Evolutionary conservation across 2,113 vertebrate genomes (phyloP), one percentile per base, ranked within the genome.

Genomic region (Morone saxatilis): DNA sequence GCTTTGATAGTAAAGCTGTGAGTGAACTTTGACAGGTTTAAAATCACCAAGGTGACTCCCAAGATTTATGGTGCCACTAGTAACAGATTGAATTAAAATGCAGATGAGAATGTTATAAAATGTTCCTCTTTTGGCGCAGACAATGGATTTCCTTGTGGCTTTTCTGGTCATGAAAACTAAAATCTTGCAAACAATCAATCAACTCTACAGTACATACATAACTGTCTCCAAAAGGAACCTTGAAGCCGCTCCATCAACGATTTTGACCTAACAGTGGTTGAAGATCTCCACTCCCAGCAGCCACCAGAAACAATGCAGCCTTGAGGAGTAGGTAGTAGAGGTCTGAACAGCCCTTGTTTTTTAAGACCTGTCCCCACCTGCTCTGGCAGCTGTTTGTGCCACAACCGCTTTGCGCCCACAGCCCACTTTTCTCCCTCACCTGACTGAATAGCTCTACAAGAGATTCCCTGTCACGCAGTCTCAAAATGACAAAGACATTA

Each of bases 401-500:
- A 43, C 51, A 61, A 8, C 20, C 13, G 13, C 31, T 63, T 70
- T 3, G 56, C 25, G 31, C 19, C n/a, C 63, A 25, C 47, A 63
- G 50, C 47, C 57, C 53, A 57, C 40, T 71, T 53, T 78, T 41
- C 16, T 31, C 50, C 41, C 20, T 14, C 76, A 83, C 80, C 81
- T 85, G 81, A 81, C 65, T 57, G 47, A 68, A 71, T 61, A 69
- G 31, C 51, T 54, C 80, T 54, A 19, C 53, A 14, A 66, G 41
- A 13, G 19, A 47, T 50, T 56, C 19, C 40, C 81, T 38, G 22
- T 54, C 25, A 70, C 51, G 56, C 61, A 40, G 6, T 31, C 60
- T 71, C 4, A 78, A 53, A 69, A 68, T 62, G 76, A 73, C 66
- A 72, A 73, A 80, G 31, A 62, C 57, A 65, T 86, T 31, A 48